Conservation (phyloP, 1,140 invertebrate genomes). For the Trinorchestia longiramus region DNA sequence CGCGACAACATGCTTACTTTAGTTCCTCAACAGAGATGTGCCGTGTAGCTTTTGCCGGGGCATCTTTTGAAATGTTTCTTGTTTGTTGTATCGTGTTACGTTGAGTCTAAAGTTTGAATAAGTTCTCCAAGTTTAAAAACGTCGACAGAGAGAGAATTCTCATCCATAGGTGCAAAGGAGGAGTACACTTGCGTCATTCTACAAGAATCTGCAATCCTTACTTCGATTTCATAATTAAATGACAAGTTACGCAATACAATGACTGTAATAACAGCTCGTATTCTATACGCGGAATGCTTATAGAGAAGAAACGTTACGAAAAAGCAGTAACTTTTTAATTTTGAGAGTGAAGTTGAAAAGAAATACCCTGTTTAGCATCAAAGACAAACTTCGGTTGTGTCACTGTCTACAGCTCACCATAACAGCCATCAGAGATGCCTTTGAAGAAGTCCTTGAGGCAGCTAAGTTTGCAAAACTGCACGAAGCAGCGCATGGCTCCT, state of each 20-base stretch:
- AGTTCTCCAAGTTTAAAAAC: not conserved
- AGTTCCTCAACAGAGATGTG: not conserved
- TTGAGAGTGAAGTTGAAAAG: not conserved
- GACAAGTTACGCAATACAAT: not conserved
- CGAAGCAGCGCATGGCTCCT: not conserved
- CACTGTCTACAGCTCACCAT: not conserved
- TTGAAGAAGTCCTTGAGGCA: not conserved
- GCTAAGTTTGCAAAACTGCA: constrained; percentile 25
- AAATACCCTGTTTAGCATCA: not conserved
- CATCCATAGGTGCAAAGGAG: not conserved
- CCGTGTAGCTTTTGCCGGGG: not conserved
- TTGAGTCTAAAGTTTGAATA: not conserved
- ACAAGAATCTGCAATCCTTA: not conserved
- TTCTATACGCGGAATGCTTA: not conserved
- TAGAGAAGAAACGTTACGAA: not conserved
- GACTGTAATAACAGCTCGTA: not conserved
- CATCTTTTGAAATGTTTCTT: not conserved
- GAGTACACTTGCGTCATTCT: not conserved
- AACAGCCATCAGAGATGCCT: not conserved
- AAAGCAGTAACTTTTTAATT: not conserved
- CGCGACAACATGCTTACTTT: not conserved
- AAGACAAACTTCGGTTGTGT: not conserved
- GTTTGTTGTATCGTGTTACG: not conserved
- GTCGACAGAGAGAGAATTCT: not conserved
- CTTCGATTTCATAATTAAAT: not conserved